Evolutionary conservation across 2,888 invertebrate species (phyloP), one percentile per base, ranked within the genome.

Genomic region (Ischnura elegans): DNA sequence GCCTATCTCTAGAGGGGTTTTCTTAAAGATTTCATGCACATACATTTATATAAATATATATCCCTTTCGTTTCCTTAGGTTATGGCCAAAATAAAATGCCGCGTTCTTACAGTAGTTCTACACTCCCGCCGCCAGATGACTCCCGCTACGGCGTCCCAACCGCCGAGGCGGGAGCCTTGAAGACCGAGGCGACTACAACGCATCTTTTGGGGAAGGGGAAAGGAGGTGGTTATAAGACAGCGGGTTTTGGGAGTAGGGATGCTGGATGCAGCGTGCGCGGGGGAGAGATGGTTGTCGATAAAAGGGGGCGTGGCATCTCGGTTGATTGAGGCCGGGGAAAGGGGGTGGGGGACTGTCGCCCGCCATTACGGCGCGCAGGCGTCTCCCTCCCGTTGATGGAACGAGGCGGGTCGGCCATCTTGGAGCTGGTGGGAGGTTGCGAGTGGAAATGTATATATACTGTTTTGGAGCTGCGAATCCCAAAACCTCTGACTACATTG

Each of bases 321-420:
- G 29, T n/a, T 76, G 76, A 76, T 36, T 10, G 76, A 51, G 51
- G 51, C 51, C 19, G 51, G n/a, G 2, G 13, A 51, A 51, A 29
- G 76, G 36, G 25, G 76, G 25, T 19, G 61, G 61, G 61, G 25
- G 61, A 61, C 76, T 76, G 76, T 76, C 76, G 76, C 76, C 76
- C 76, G 36, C 76, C 76, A 76, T 76, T 76, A 90, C 55, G 55
- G 43, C 61, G 90, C 90, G 90, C 90, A 90, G 61, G 90, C 90
- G 90, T 90, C 90, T 10, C 43, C 90, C 21, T 36, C 25, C 19
- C 36, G 55, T 13, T 21, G 55, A 76, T 36, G 76, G n/a, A 10
- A 76, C 16, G 76, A 29, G n/a, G n/a, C n/a, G 61, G 16, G n/a
- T 29, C 76, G 76, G 76, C 76, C 76, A 76, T 76, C 76, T 76